phyloP scores from a whole-genome alignment of 2,797 vertebrate genomes.

The Hephaestus fuliginosus region DNA sequence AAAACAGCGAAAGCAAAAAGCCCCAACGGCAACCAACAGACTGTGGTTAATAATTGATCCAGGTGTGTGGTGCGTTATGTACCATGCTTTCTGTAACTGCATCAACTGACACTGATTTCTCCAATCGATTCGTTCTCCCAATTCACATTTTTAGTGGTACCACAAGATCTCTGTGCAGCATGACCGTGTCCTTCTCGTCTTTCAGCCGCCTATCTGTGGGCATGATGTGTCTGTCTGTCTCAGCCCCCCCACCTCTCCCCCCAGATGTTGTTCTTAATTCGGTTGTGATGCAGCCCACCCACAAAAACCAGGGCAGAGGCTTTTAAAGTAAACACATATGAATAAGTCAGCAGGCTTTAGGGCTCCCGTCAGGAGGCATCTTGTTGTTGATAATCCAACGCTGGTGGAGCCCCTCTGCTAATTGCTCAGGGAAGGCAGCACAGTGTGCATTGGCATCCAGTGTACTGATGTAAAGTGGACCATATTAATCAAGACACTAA shows the following conservation, averaged over 20 bases:
- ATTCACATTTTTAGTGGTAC: neutral
- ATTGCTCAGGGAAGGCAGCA: conserved; percentile 85
- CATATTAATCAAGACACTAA: conserved; percentile 85
- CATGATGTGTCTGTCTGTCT: conserved; percentile 27
- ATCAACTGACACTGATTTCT: conserved; percentile 16
- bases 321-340: conserved; percentile 84
- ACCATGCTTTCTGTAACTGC: conserved; percentile 11
- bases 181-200: neutral
- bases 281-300: conserved; percentile 69
- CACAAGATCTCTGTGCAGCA: conserved; percentile 1
- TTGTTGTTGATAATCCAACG: conserved; percentile 86
- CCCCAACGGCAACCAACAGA: conserved; percentile 37
- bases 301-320: conserved; percentile 73
- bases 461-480: conserved; percentile 84
- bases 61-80: conserved; percentile 27
- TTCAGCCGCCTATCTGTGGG: conserved; percentile 38
- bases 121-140: conserved; percentile 4
- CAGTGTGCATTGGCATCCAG: conserved; percentile 81
- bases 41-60: conserved; percentile 44
- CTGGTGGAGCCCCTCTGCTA: conserved; percentile 80
- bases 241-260: conserved; percentile 23
- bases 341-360: conserved; percentile 86
- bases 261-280: conserved; percentile 76
- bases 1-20: conserved; percentile 47
- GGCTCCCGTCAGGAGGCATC: conserved; percentile 83